These are phyloP conservation scores for Riptortus pedestris DNA, from an alignment of 1,140 invertebrate genomes.

Conservation along the genomic window DNA sequence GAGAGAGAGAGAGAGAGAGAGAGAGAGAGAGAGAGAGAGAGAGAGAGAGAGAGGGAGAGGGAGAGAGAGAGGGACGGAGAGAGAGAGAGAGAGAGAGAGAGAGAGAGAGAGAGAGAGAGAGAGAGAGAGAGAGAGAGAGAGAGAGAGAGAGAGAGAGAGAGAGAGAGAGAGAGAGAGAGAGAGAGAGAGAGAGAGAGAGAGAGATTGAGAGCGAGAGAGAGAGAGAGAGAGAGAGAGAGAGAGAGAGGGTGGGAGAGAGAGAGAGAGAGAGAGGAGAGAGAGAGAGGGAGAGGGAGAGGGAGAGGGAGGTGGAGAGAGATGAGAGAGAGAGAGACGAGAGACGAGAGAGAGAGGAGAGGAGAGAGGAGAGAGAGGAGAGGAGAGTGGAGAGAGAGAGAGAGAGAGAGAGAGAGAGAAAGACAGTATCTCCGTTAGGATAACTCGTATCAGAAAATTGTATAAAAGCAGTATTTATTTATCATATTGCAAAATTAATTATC, in stretches of 20 bases:
- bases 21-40: not conserved
- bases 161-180: not conserved
- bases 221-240: too few species aligned
- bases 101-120: not conserved
- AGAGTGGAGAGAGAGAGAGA: not conserved
- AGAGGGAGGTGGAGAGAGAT: too few species aligned
- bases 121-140: not conserved
- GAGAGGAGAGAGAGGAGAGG: too few species aligned
- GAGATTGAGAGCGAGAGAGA: too few species aligned
- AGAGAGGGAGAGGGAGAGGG: not conserved
- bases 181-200: not conserved
- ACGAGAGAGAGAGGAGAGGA: too few species aligned
- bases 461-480: too few species aligned
- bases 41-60: not conserved
- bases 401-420: not conserved
- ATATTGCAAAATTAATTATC: too few species aligned
- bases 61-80: too few species aligned
- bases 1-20: conserved; percentile 4
- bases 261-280: not conserved
- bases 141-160: not conserved
- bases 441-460: too few species aligned
- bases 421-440: too few species aligned
- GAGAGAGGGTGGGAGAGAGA: too few species aligned
- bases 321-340: too few species aligned
- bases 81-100: not conserved